Conservation (phyloP, 2,797 vertebrate species). For the Manis pentadactyla region DNA sequence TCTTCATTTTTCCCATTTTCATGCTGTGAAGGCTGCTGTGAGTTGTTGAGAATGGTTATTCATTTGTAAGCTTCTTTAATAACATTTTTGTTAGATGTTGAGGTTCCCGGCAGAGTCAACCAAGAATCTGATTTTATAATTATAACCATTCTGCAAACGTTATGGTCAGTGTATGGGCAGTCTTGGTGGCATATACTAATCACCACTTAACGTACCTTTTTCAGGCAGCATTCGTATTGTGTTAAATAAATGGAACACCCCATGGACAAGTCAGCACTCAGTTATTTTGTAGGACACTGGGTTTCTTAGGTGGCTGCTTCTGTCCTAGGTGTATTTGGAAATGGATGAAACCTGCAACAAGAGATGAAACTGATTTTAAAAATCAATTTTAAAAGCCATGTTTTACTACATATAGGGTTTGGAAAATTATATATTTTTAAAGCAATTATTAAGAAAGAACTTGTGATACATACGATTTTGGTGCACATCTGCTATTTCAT, state of each 20-base stretch:
- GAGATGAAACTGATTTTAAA: background rate
- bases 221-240: slow-evolving; percentile 67
- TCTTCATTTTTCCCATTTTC: slow-evolving; percentile 90
- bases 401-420: background rate
- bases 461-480: background rate
- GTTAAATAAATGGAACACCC: slow-evolving; percentile 68
- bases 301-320: background rate
- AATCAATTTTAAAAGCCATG: background rate
- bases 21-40: slow-evolving; percentile 93
- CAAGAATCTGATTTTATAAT: slow-evolving; percentile 93
- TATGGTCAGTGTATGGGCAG: slow-evolving; percentile 83
- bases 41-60: slow-evolving; percentile 94
- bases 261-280: background rate
- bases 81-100: slow-evolving; percentile 94
- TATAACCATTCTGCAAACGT: slow-evolving; percentile 89
- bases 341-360: background rate
- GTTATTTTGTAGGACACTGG: slow-evolving; percentile 16
- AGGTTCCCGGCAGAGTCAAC: slow-evolving; percentile 88
- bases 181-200: slow-evolving; percentile 79
- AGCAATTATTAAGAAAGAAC: background rate
- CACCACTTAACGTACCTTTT: slow-evolving; percentile 56
- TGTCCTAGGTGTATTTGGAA: background rate
- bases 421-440: slow-evolving; percentile 42
- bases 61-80: slow-evolving; percentile 95
- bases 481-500: slow-evolving; percentile 12